Conservation (phyloP, 2,888 invertebrate species). For the Drosophila nigricruria region DNA sequence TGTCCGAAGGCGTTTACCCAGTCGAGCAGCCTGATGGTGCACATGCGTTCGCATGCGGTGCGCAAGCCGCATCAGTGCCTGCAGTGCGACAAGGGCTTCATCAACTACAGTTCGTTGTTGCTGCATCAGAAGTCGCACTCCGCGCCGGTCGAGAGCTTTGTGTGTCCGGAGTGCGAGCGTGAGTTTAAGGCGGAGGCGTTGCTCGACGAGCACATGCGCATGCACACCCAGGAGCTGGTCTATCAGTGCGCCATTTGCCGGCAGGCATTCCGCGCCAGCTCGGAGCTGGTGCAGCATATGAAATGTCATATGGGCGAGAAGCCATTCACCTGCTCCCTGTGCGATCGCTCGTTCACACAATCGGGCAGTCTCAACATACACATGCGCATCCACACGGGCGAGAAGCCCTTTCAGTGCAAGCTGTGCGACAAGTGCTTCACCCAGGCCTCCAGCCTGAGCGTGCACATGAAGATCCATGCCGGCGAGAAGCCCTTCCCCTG, state of each 20-base stretch:
- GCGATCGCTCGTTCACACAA: conserved; percentile 85
- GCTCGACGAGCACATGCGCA: conserved; percentile 85
- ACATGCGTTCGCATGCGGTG: conserved; percentile 84
- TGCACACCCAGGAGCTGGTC: conserved; percentile 84
- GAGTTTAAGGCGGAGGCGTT: conserved; percentile 85
- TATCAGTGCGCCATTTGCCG: conserved; percentile 85
- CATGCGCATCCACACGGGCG: conserved; percentile 85
- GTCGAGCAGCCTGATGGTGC: conserved; percentile 85
- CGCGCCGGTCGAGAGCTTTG: conserved; percentile 80
- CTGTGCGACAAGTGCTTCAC: conserved; percentile 85
- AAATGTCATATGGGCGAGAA: conserved; percentile 86
- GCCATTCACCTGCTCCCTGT: conserved; percentile 85
- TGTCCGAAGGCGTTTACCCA: conserved; percentile 85
- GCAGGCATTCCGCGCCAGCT: conserved; percentile 83
- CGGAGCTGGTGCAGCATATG: conserved; percentile 85
- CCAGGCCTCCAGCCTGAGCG: conserved; percentile 85
- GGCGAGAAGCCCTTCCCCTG: conserved; percentile 83
- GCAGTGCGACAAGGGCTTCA: conserved; percentile 85
- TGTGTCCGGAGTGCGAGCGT: conserved; percentile 84
- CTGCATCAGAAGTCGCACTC: conserved; percentile 83
- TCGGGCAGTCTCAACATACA: conserved; percentile 85
- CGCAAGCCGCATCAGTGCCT: conserved; percentile 85
- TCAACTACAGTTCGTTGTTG: conserved; percentile 83
- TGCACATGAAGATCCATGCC: conserved; percentile 85
- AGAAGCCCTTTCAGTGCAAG: conserved; percentile 85